These are phyloP conservation scores for Sesia bembeciformis DNA, from an alignment of 2,888 invertebrate genomes.

Conservation along the genomic window DNA sequence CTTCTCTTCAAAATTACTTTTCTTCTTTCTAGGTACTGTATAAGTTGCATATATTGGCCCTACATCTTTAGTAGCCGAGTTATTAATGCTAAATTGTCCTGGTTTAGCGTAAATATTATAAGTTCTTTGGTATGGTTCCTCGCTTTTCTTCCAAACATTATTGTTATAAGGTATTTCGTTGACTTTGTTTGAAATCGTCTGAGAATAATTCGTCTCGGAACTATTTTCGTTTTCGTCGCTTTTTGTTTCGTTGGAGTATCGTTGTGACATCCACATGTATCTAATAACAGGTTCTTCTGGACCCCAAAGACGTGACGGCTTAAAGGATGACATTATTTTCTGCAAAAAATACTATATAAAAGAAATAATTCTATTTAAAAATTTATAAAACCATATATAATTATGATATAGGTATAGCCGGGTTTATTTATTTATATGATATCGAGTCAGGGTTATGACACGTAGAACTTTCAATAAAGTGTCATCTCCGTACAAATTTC, in stretches of 20 bases:
- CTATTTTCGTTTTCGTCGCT: constrained; percentile 38
- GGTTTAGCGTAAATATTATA: constrained; percentile 34
- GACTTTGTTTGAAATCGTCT: constrained; percentile 36
- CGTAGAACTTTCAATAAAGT: too few relatives aligned
- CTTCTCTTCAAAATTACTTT: constrained; percentile 36
- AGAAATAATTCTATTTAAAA: too few relatives aligned
- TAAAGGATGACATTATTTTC: constrained; percentile 61
- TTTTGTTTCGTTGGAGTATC: constrained; percentile 40
- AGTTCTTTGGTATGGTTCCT: constrained; percentile 34
- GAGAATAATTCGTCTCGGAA: constrained; percentile 42
- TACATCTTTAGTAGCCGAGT: constrained; percentile 20
- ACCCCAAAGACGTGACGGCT: constrained; percentile 61
- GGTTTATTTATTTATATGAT: too few relatives aligned
- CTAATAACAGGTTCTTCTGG: constrained; percentile 63
- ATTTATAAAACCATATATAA: too few relatives aligned
- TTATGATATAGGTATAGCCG: too few relatives aligned
- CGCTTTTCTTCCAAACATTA: constrained; percentile 34
- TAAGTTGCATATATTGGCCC: constrained; percentile 34
- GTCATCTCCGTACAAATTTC: too few relatives aligned
- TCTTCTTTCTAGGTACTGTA: constrained; percentile 35
- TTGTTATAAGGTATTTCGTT: constrained; percentile 33
- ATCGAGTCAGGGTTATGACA: too few relatives aligned
- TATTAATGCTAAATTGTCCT: constrained; percentile 22
- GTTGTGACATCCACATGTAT: constrained; percentile 66
- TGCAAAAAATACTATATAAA: constrained; percentile 17